These are phyloP conservation scores for Prunella strophiata DNA, from an alignment of 2,797 vertebrate species.

Conservation along the genomic window DNA sequence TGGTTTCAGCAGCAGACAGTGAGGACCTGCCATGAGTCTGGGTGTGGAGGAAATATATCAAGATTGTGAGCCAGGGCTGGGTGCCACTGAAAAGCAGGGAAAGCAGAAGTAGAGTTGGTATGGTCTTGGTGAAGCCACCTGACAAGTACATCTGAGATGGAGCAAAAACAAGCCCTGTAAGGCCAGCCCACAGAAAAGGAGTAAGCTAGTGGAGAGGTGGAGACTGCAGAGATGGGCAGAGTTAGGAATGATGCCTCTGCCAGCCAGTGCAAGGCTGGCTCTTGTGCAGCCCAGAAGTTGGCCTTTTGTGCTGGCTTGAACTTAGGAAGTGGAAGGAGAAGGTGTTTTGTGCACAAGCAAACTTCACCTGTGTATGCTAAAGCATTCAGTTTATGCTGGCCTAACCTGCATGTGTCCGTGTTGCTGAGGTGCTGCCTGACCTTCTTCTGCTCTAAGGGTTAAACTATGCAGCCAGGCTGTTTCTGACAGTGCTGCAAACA, in stretches of 20 bases:
- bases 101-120: background rate
- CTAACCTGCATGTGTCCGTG: background rate
- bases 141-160: background rate
- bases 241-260: background rate
- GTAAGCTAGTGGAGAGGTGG: background rate
- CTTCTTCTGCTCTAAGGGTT: background rate
- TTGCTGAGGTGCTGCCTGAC: background rate
- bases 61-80: background rate
- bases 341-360: background rate
- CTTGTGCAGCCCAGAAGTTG: background rate
- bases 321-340: background rate
- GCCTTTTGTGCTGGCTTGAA: background rate
- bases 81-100: conserved; percentile 20
- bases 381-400: background rate
- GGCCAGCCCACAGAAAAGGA: background rate
- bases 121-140: background rate
- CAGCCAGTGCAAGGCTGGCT: background rate
- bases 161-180: background rate
- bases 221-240: background rate
- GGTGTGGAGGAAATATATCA: conserved; percentile 13
- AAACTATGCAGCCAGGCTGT: background rate
- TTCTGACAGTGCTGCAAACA: background rate
- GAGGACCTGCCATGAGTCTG: background rate
- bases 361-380: background rate
- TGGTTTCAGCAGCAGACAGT: background rate